phyloP scores from a whole-genome alignment of 2,888 invertebrate genomes.

The Polyommatus iphigenia region DNA sequence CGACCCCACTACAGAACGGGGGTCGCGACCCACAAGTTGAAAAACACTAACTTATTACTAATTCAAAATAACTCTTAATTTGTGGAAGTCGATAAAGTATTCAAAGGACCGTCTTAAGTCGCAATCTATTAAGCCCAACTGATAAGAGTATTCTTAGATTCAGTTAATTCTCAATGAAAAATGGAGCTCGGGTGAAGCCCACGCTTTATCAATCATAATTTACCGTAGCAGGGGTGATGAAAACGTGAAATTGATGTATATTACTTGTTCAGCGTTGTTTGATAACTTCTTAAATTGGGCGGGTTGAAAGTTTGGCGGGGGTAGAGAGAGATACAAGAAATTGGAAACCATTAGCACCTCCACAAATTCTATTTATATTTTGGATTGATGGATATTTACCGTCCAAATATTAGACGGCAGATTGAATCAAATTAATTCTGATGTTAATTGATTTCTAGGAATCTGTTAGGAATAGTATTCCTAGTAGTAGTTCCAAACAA shows the following conservation, averaged over 20 bases:
- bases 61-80: too few species aligned
- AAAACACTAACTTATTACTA: too few species aligned
- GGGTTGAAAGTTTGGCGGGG: background rate
- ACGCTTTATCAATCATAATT: slow-evolving; percentile 24
- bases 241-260: slow-evolving; percentile 26
- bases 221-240: slow-evolving; percentile 16
- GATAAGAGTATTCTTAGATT: background rate
- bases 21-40: too few species aligned
- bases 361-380: background rate
- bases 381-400: background rate
- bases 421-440: background rate
- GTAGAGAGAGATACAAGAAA: background rate
- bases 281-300: slow-evolving; percentile 19
- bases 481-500: too few species aligned
- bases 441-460: background rate
- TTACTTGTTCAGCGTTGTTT: background rate
- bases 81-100: too few species aligned
- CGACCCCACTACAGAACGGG: too few species aligned
- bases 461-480: background rate
- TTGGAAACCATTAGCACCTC: background rate
- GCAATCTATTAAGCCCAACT: background rate
- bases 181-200: slow-evolving; percentile 38
- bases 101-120: background rate
- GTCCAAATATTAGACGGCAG: background rate
- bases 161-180: slow-evolving; percentile 20